Conservation (phyloP, 2,888 invertebrate species). For the Dicycla oo region DNA sequence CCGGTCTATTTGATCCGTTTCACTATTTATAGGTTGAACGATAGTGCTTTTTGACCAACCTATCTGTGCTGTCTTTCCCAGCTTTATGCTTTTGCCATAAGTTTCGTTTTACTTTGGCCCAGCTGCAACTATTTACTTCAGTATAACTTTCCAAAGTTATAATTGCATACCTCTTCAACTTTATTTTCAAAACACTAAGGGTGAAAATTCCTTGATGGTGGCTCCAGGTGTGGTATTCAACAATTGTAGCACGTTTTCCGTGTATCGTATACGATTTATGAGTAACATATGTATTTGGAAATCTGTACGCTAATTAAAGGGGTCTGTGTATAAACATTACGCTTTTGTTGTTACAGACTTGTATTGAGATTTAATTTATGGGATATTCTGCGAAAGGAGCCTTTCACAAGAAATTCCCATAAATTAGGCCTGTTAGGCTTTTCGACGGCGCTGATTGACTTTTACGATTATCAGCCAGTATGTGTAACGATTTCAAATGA, state of each 20-base stretch:
- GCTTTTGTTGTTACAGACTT: conserved; percentile 27
- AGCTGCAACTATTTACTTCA: conserved; percentile 14
- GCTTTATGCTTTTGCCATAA: not conserved
- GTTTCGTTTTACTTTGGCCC: conserved; percentile 11
- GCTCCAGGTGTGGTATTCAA: conserved; percentile 32
- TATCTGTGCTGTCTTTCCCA: not conserved
- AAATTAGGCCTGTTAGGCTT: not conserved
- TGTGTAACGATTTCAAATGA: not conserved
- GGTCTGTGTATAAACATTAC: conserved; percentile 43
- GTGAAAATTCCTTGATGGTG: conserved; percentile 16
- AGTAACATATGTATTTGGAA: conserved; percentile 59
- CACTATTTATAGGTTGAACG: conserved; percentile 32
- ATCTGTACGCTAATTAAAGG: conserved; percentile 65
- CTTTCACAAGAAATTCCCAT: not conserved
- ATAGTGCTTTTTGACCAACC: conserved; percentile 4
- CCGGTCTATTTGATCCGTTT: conserved; percentile 34
- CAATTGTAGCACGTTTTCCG: conserved; percentile 53
- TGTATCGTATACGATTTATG: conserved; percentile 61
- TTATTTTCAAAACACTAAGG: not conserved
- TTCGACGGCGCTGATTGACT: conserved; percentile 2
- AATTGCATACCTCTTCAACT: conserved; percentile 2
- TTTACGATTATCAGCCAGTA: not conserved
- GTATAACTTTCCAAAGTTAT: conserved; percentile 13
- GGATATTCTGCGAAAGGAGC: conserved; percentile 3
- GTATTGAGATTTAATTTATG: conserved; percentile 35